Conservation (phyloP, 92 coral and sea anemone genomes). For the Phenganax marumi region DNA sequence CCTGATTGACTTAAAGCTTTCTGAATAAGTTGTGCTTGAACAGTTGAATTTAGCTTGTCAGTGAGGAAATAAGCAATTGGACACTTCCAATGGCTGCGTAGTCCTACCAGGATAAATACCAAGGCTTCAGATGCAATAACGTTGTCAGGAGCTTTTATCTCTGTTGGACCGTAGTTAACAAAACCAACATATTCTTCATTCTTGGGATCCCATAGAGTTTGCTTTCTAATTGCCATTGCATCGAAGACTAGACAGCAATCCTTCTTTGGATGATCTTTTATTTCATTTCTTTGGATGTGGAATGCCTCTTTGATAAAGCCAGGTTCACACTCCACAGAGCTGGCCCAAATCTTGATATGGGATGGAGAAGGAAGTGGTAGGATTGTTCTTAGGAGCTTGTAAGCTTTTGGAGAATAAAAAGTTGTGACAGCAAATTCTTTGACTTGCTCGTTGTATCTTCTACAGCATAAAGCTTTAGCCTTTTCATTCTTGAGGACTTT, state of each 20-base stretch:
- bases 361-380: neutral
- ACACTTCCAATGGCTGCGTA: conserved; percentile 2
- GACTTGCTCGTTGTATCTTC: conserved; percentile 7
- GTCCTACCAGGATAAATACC: neutral
- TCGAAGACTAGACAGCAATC: conserved; percentile 8
- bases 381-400: neutral
- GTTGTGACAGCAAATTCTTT: neutral
- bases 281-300: neutral
- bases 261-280: neutral
- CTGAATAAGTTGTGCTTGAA: neutral
- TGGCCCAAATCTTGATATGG: neutral
- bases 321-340: neutral
- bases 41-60: neutral
- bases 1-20: neutral
- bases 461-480: neutral
- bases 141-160: neutral
- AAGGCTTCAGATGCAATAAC: conserved; percentile 7
- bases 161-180: conserved; percentile 2
- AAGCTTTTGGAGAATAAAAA: neutral
- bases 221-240: conserved; percentile 12
- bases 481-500: conserved; percentile 26
- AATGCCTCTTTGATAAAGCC: neutral
- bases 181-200: conserved; percentile 9
- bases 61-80: conserved; percentile 1
- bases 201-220: neutral